Base-by-base conservation (phyloP, 2,888 invertebrate species). In the Deilephila porcellus region DNA sequence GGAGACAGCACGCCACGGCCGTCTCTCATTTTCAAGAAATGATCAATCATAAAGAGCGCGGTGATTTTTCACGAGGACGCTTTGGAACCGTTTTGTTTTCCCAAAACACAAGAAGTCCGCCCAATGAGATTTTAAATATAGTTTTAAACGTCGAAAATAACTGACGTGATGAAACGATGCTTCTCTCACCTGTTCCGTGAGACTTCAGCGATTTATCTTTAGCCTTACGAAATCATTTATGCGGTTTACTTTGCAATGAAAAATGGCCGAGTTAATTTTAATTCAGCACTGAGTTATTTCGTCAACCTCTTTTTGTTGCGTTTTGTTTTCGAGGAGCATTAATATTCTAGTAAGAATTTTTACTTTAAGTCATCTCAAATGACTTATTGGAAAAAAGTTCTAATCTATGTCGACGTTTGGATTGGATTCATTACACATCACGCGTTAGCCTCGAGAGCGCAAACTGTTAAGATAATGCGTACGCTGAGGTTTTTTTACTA, bases 1-100 rank as follows among this genome's bases (percentile, higher is more conserved):
- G 79, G 77, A 75, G 80, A 74, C 81, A 78, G 71, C 74, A 79
- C 78, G 79, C 74, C 76, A 74, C 79, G 76, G 76, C 76, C 79
- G 79, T 75, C 77, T 78, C 75, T 80, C 81, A 82, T 80, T 94
- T 93, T 93, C 91, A 81, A 90, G 93, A 92, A 93, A 93, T 91
- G 89, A 94, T 94, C 93, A 93, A 93, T 94, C 94, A 94, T 92
- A 93, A 89, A 85, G 87, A 83, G 90, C 82, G 87, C 88, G 90
- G 92, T 91, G 91, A 94, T 94, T 93, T 93, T 93, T 94, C 94
- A 93, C 85, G 86, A 83, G 83, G 85, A 83, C 87, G 86, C 84
- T 82, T 81, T 80, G 86, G 81, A 74, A 78, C 81, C 82, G 85
- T 91, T 92, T 92, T 92, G 92, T 94, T 93, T 92, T 92, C 88